Base-by-base conservation (phyloP, 2,888 invertebrate species). In the Agrilus cyanescens region DNA sequence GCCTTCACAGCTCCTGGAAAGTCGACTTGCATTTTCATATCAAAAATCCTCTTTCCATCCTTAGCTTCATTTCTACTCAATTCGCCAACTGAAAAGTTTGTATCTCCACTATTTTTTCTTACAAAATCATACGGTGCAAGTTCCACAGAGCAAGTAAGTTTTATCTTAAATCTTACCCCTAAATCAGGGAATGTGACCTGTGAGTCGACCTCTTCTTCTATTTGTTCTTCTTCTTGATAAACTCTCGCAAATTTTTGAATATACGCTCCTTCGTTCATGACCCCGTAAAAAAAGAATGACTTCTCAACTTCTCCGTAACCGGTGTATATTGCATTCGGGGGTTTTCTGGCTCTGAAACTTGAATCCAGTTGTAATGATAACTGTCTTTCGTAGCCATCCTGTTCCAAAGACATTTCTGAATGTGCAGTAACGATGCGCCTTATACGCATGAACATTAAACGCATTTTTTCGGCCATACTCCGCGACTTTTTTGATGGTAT, bases 361-460 rank as follows among this genome's bases (percentile, higher is more conserved):
- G 53, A 47, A 32, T 51, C 46, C 4, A 53, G 52, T 38, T 57
- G 47, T n/a, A 60, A 37, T 2, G 50, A 25, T 5, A 41, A n/a
- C 40, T 63, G 62, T 30, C 62, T 46, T 39, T 58, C 54, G 44
- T 56, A 61, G 12, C 62, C 60, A n/a, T 53, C 45, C 37, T 61
- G 59, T 40, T 60, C 58, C 49, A 60, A 49, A 34, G 55, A 59
- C 61, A 62, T 62, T 41, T 62, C 61, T 10, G 59, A 59, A 45
- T 62, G 62, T 3, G 62, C 59, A 32, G 59, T 41, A 12, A 61
- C 57, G 5, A 63, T 55, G 31, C 62, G 48, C n/a, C 62, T 48
- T 7, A 63, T 41, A 32, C 63, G 48, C 62, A 63, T 61, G 47
- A 62, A 60, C 62, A 63, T 62, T 53, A 62, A 53, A 12, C 60